phyloP scores from a whole-genome alignment of 2,888 invertebrate genomes.

The Pedicia rivosa region DNA sequence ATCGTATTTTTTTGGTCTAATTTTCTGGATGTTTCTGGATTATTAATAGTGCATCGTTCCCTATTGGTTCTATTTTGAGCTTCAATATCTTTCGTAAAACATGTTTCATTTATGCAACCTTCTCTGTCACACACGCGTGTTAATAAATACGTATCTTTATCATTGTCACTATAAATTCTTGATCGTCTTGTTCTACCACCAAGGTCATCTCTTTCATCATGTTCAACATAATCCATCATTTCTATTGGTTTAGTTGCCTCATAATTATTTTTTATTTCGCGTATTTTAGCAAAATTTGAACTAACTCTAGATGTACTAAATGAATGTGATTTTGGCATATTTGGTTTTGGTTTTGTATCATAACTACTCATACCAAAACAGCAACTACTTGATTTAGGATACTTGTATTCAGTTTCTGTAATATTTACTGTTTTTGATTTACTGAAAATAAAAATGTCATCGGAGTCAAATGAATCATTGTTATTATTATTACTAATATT shows the following conservation, averaged over 20 bases:
- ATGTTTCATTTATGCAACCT: slow-evolving; percentile 9
- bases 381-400: slow-evolving; percentile 30
- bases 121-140: slow-evolving; percentile 8
- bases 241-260: neutral
- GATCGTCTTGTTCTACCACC: neutral
- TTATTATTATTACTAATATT: slow-evolving; percentile 26
- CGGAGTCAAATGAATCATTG: slow-evolving; percentile 19
- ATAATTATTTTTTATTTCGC: slow-evolving; percentile 3
- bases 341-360: slow-evolving; percentile 19
- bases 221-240: neutral
- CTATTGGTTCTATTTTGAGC: too few species aligned
- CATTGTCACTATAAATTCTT: neutral
- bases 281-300: slow-evolving; percentile 1
- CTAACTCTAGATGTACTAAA: slow-evolving; percentile 17
- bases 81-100: slow-evolving; percentile 8
- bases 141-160: neutral
- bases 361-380: slow-evolving; percentile 23
- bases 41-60: too few species aligned
- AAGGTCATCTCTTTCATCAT: neutral
- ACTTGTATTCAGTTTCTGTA: slow-evolving; percentile 21
- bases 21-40: too few species aligned
- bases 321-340: slow-evolving; percentile 29
- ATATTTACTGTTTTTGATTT: slow-evolving; percentile 4
- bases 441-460: slow-evolving; percentile 8
- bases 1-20: too few species aligned